These are phyloP conservation scores for Piscicola geometra DNA, from an alignment of 2,888 invertebrate genomes.

Conservation along the genomic window DNA sequence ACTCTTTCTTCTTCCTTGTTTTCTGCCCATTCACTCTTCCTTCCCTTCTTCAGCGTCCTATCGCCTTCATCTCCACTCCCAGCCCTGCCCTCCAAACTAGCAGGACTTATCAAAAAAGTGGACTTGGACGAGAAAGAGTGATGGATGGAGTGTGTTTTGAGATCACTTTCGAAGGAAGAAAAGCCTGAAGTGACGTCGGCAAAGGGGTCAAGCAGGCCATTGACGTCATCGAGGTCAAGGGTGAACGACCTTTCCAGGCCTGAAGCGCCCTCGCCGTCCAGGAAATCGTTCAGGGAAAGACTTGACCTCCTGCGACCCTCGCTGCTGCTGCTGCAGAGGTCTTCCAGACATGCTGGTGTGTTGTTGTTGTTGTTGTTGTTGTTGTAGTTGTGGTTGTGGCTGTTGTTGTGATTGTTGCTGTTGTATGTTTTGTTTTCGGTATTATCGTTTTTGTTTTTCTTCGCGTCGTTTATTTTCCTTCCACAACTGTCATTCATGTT, in stretches of 20 bases:
- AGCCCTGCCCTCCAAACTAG: background rate
- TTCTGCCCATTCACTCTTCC: background rate
- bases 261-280: slow-evolving; percentile 8
- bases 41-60: background rate
- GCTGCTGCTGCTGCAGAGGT: background rate
- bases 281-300: slow-evolving; percentile 28
- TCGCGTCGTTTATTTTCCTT: background rate
- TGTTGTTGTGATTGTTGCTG: background rate
- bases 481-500: background rate
- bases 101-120: background rate
- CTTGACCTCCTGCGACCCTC: slow-evolving; percentile 22
- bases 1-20: no score
- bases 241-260: background rate
- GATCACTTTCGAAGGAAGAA: slow-evolving; percentile 3
- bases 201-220: background rate
- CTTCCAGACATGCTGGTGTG: background rate
- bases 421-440: background rate
- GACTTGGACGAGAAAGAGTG: background rate
- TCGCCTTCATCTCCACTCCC: background rate
- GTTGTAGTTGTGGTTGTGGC: background rate
- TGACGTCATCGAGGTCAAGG: background rate
- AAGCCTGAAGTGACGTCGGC: background rate
- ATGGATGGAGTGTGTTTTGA: background rate
- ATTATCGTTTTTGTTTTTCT: background rate
- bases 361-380: background rate